A percentile compares a stretch with the other conserved stretches of the same genome.
Conservation (phyloP, 2,888 invertebrate genomes). For the Ariolimax columbianus region DNA sequence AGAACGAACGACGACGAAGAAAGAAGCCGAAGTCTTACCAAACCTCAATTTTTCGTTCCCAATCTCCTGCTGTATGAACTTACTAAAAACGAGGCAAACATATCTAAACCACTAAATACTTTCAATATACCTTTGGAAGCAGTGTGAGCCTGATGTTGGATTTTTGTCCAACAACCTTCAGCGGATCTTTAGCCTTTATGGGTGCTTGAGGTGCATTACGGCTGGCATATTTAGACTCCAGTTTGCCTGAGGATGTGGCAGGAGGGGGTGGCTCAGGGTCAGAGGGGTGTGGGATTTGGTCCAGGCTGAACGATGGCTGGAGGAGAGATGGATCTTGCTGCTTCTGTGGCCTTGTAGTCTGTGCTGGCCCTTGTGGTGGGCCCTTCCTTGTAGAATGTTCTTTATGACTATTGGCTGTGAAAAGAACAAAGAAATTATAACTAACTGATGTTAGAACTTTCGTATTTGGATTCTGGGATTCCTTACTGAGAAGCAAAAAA, state of each 20-base stretch:
- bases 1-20: too few relatives aligned
- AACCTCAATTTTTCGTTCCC: too few relatives aligned
- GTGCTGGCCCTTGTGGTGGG: background rate
- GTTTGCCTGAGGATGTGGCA: background rate
- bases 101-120: background rate
- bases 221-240: constrained; percentile 44
- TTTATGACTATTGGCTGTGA: constrained; percentile 43
- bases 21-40: too few relatives aligned
- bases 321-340: constrained; percentile 7
- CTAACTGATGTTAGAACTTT: too few relatives aligned
- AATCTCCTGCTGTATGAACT: too few relatives aligned
- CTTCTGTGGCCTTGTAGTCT: background rate
- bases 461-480: too few relatives aligned
- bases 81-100: background rate
- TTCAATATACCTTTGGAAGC: constrained; percentile 71
- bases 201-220: constrained; percentile 51
- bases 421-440: background rate
- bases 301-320: constrained; percentile 16
- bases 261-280: constrained; percentile 34
- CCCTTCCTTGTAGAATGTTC: constrained; percentile 19
- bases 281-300: constrained; percentile 40
- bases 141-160: constrained; percentile 83
- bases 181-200: constrained; percentile 77
- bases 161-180: constrained; percentile 83
- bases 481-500: too few relatives aligned